Conservation (phyloP, 2,797 vertebrate species). For the Syndactyla subalaris region DNA sequence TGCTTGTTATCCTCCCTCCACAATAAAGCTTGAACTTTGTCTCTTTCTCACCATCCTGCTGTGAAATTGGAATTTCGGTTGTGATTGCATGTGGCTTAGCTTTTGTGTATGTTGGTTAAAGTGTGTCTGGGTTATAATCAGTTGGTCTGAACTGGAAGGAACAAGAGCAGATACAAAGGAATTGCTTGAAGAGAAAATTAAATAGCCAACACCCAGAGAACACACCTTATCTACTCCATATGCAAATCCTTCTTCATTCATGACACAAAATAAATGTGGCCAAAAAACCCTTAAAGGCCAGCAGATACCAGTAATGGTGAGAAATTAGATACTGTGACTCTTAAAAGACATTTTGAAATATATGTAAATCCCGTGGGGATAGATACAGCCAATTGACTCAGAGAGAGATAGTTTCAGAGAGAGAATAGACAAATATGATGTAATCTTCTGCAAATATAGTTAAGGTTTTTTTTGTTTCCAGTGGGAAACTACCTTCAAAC, state of each 20-base stretch:
- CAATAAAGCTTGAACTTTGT: conserved; percentile 33
- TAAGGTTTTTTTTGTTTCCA: not conserved
- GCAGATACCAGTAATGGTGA: not conserved
- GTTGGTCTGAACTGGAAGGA: not conserved
- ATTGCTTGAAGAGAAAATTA: not conserved
- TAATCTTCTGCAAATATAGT: not conserved
- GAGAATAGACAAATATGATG: not conserved
- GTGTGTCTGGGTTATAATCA: not conserved
- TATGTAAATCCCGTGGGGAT: not conserved
- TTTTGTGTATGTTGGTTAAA: conserved; percentile 36
- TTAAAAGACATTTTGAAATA: not conserved
- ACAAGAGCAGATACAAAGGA: not conserved
- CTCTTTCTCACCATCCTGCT: conserved; percentile 27
- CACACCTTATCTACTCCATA: not conserved
- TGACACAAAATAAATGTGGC: not conserved
- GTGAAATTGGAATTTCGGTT: conserved; percentile 33
- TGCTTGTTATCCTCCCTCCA: not conserved
- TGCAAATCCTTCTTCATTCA: not conserved
- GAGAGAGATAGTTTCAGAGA: not conserved
- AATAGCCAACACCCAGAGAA: not conserved
- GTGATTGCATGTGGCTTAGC: conserved; percentile 15
- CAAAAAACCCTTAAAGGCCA: not conserved
- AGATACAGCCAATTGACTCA: not conserved
- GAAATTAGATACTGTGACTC: not conserved
- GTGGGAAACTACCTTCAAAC: not conserved